Evolutionary conservation across 1,140 invertebrate genomes (phyloP).

Genomic region (Tetragonula clypearis): DNA sequence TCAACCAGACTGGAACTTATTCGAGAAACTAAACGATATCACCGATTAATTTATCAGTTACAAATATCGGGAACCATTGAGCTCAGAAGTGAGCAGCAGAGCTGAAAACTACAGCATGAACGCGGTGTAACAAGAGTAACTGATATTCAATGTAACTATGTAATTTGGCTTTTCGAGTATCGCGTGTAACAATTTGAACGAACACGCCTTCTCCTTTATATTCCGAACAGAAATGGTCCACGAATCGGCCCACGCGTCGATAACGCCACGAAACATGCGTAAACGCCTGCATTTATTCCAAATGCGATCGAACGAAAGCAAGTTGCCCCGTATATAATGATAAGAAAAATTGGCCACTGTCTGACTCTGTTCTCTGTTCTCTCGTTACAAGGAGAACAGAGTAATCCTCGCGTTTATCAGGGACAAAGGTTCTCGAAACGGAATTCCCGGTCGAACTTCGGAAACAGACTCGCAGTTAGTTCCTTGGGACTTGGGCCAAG

Average conservation of each 20-base stretch:
- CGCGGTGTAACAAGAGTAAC: conserved; percentile 33
- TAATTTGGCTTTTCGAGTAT: conserved; percentile 40
- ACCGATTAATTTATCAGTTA: not conserved
- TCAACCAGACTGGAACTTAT: no score
- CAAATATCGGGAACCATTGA: not conserved
- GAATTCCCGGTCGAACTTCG: not conserved
- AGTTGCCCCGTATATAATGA: not conserved
- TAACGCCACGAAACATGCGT: not conserved
- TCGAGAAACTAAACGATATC: no score
- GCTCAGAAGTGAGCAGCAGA: conserved; percentile 28
- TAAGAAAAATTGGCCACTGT: not conserved
- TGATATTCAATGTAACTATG: conserved; percentile 47
- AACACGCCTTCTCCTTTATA: conserved; percentile 36
- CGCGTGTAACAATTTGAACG: conserved; percentile 32
- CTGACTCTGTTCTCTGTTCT: no score
- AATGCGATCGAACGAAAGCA: not conserved
- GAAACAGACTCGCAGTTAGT: not conserved
- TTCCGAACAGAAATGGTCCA: conserved; percentile 4
- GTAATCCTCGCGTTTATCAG: no score
- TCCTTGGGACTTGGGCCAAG: not conserved
- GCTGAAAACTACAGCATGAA: not conserved
- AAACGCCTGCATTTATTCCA: not conserved
- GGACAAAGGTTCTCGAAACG: not conserved
- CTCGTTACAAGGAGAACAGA: not conserved
- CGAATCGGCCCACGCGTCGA: not conserved